Conservation (phyloP, 2,888 invertebrate genomes). For the Macrosoma leucophasiata region DNA sequence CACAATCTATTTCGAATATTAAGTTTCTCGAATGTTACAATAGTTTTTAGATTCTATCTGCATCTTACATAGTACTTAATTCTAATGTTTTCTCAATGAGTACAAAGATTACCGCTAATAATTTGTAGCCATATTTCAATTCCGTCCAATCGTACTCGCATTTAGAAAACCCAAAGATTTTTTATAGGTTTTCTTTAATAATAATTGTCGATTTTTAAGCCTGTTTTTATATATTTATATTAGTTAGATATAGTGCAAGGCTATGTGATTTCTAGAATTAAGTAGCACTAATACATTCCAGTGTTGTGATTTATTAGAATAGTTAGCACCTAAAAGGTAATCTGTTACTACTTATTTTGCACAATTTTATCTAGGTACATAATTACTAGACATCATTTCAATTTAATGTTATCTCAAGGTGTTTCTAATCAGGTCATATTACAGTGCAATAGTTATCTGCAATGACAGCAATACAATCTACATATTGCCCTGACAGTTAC, state of each 20-base stretch:
- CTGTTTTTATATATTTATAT: slow-evolving; percentile 30
- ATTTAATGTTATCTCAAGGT: slow-evolving; percentile 5
- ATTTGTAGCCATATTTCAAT: not conserved
- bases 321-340: slow-evolving; percentile 43
- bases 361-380: slow-evolving; percentile 13
- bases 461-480: no score
- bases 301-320: slow-evolving; percentile 65
- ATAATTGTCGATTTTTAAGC: slow-evolving; percentile 31
- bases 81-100: no score
- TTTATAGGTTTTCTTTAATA: slow-evolving; percentile 38
- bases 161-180: slow-evolving; percentile 61
- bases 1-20: no score
- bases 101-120: slow-evolving; percentile 2
- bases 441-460: no score
- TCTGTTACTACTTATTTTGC: slow-evolving; percentile 13
- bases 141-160: slow-evolving; percentile 29
- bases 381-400: slow-evolving; percentile 4
- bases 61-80: no score
- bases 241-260: slow-evolving; percentile 45
- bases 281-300: slow-evolving; percentile 67
- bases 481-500: no score
- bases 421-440: no score
- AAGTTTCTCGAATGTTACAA: no score
- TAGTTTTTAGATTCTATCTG: no score
- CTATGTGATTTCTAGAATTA: slow-evolving; percentile 68